Evolutionary conservation across 2,888 invertebrate genomes (phyloP), one percentile per base, ranked within the genome.

Genomic region (Salpingus planirostris): DNA sequence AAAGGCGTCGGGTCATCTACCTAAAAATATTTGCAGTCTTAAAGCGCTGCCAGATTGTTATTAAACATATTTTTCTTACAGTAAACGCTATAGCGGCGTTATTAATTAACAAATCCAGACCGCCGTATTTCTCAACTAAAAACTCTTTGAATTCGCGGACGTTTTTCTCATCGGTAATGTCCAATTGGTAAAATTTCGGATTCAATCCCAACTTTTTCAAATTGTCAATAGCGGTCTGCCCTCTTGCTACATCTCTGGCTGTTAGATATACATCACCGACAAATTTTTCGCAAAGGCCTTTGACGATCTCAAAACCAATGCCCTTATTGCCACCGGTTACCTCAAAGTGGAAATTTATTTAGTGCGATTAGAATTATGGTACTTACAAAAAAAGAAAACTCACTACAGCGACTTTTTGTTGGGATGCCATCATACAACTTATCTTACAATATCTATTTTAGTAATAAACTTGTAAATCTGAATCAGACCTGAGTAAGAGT

Each of bases 81-180:
- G n/a, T 77, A 49, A 74, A 83, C 1, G 80, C 79, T 31, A 82
- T 80, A 0, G 76, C 84, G 4, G 85, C 85, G 59, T 86, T 86
- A 52, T 86, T 86, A 0, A 86, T 70, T 23, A 86, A 65, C 27
- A 85, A 54, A 62, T 86, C 83, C 2, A 86, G 62, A 0, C 81
- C 80, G 1, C 73, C 78, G 49, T 84, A 70, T 14, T 69, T 71
- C 11, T 64, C 59, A 46, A 73, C 67, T 2, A 86, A 54, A 46
- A 71, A 72, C 44, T 77, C 70, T 6, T 67, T 66, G 40, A 84
- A 75, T 3, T 43, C 57, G 28, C 70, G 60, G 3, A 84, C 62
- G 46, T 81, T 82, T 2, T 62, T 57, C 18, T 62, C 59, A 42
- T 78, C 69, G 2, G 71, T 73, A 29, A 85, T 69, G 52, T 87